Conservation (phyloP, 2,797 vertebrate species). For the Scolopax bukidnonensis region DNA sequence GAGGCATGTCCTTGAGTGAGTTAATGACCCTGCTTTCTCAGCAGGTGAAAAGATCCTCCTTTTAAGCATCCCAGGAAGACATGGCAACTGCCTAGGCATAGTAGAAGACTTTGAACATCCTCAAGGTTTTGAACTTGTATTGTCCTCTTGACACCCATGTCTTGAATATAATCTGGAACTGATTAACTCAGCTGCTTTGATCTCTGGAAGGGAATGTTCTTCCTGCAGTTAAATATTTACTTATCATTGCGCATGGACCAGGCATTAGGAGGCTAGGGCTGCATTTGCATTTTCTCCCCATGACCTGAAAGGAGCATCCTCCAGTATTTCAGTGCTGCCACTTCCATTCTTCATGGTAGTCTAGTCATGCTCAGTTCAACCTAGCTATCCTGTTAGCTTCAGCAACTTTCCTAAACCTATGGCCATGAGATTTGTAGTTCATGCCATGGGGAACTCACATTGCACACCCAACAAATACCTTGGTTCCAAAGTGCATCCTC, state of each 20-base stretch:
- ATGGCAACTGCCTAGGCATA: background rate
- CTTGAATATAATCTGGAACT: slow-evolving; percentile 50
- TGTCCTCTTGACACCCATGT: slow-evolving; percentile 31
- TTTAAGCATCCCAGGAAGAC: background rate
- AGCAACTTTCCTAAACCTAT: background rate
- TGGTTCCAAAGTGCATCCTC: background rate
- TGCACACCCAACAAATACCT: background rate
- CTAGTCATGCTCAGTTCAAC: background rate
- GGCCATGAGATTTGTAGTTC: background rate
- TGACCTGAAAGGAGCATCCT: background rate
- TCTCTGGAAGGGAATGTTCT: slow-evolving; percentile 63
- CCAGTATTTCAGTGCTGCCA: background rate
- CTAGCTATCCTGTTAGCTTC: background rate
- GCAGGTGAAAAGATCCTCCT: background rate
- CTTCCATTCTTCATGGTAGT: background rate
- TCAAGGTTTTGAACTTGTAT: slow-evolving; percentile 44
- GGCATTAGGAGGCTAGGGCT: background rate
- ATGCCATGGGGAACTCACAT: fast-evolving
- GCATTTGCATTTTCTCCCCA: background rate
- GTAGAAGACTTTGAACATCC: slow-evolving; percentile 49
- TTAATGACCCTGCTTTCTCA: background rate
- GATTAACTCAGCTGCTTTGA: slow-evolving; percentile 53
- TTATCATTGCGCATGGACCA: background rate
- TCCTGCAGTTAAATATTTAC: slow-evolving; percentile 72
- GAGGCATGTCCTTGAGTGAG: background rate